Evolutionary conservation across 2,888 invertebrate species (phyloP), one percentile per base, ranked within the genome.

Genomic region (Platypus cylindrus): DNA sequence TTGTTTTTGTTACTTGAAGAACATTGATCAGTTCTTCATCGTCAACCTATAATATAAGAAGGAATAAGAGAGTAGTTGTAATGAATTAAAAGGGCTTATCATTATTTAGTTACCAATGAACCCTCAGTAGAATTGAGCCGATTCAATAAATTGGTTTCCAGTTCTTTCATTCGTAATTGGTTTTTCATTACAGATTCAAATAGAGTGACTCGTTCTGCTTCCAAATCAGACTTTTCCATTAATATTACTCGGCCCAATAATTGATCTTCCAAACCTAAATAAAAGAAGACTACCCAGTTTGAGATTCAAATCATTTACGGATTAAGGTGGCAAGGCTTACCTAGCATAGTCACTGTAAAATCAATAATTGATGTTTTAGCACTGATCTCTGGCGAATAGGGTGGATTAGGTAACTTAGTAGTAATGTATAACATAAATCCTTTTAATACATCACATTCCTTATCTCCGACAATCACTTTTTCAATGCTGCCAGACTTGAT

Each of bases 291-390:
- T 20, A 20, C 9, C 20, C 9, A 9, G 20, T 7, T 20, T 9
- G 20, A 20, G 20, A 20, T 5, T 5, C 20, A 9, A n/a, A 7
- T 20, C 20, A 20, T 20, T 7, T 5, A 20, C 20, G 20, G 5
- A 9, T 20, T 9, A 24, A n/a, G 12, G n/a, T n/a, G 5, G 24
- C 12, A 24, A 12, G 12, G n/a, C 9, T 45, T 48, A 55, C 58
- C 62, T 54, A 85, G 76, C 83, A 91, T 91, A 3, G 95, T 95
- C 1, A 95, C 95, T 1, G 95, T 95, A 55, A 95, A 95, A 59
- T 95, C 94, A 48, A 95, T 94, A 35, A 95, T 91, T 0, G 93
- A 89, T 0, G 93, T 93, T 59, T 91, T 91, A 1, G 95, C 94
- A 52, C 90, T 89, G 45, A 95, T 81, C 67, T 95, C 95, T 0